Evolutionary conservation across 2,113 vertebrate species (phyloP), one percentile per base, ranked within the genome.

Genomic region (Heterocephalus glaber): DNA sequence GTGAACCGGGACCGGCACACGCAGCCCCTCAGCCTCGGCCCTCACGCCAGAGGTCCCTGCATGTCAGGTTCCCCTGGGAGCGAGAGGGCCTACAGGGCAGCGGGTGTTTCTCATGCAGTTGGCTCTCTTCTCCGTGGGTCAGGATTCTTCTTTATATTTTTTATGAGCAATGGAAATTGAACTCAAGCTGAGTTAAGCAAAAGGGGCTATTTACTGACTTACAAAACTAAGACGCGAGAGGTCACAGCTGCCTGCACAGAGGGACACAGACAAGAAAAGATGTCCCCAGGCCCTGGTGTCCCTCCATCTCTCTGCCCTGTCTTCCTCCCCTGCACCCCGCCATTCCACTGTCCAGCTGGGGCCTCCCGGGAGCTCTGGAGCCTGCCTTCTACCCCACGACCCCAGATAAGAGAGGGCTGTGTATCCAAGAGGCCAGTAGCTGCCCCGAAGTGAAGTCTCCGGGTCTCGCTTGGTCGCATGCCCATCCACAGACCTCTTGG

Each of bases 181-280:
- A 77, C 72, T 81, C 83, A 93, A 85, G n/a, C 83, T 68, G 41
- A 90, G 54, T 85, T 52, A 60, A 82, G 28, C 11, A 54, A 56
- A 82, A 74, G 58, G 28, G 14, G 35, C 3, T 14, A 38, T 70
- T 35, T 58, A 10, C 9, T 74, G 54, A n/a, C 38, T 94, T 47
- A 22, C 52, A 58, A 35, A 44, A 44, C 82, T 65, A 38, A 49
- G 63, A 33, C 66, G 28, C 65, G 76, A 76, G 30, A 66, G 60
- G 33, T 38, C 49, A 49, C 85, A 20, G 66, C 41, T 92, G 81
- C 63, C 61, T 26, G 0, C 10, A 1, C 3, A 33, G 72, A 58
- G 41, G 58, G 35, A 20, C 68, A n/a, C 41, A 61, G 47, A 52
- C 5, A n/a, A 10, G 54, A 38, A 41, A 60, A 3, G 38, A 72